Percentiles rank a stretch among this genome's conserved stretches.
Conservation (phyloP, 2,797 vertebrate species). For the Xenopus petersii region DNA sequence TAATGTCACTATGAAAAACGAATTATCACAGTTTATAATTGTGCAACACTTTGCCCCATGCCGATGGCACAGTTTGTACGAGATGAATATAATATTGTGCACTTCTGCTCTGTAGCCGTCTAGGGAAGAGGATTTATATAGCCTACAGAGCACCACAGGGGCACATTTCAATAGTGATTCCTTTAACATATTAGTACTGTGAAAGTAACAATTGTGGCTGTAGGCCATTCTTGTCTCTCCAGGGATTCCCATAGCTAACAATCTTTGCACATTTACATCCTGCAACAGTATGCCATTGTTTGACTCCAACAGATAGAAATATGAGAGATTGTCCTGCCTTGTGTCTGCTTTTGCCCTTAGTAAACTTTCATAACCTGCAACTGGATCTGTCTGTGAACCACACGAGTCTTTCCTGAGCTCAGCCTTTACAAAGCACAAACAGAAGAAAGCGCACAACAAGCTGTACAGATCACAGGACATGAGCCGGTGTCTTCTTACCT, state of each 20-base stretch:
- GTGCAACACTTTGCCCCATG: too few species aligned
- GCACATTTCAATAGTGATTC: too few species aligned
- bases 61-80: too few species aligned
- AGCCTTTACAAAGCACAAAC: background rate
- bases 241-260: background rate
- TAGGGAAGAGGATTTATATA: too few species aligned
- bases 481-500: background rate
- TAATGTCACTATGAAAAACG: too few species aligned
- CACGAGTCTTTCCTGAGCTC: background rate
- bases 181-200: too few species aligned
- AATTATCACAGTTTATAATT: too few species aligned
- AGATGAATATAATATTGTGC: too few species aligned
- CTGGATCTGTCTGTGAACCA: background rate
- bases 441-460: background rate
- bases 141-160: too few species aligned
- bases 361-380: background rate
- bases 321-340: background rate
- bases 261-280: background rate
- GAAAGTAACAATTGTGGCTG: too few species aligned
- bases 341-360: background rate
- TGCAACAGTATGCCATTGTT: slow-evolving; percentile 5
- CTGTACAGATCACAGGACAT: background rate
- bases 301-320: background rate
- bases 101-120: too few species aligned
- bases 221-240: background rate